Evolutionary conservation across 1,140 invertebrate genomes (phyloP), one percentile per base, ranked within the genome.

Genomic region (Aphelenchoides besseyi): DNA sequence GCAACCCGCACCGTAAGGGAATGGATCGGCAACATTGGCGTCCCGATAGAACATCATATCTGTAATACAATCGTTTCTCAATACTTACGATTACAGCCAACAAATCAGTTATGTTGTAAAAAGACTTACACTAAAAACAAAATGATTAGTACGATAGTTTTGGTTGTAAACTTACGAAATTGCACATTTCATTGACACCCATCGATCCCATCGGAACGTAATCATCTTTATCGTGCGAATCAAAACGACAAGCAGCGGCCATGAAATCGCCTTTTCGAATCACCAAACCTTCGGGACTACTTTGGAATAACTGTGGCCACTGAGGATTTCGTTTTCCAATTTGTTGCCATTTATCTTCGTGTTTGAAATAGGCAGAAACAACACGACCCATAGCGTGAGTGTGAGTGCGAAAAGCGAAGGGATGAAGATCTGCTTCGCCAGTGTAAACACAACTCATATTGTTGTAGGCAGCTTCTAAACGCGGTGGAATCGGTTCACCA

Each of bases 301-400:
- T 35, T 73, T 83, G 73, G 61, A 83, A 81, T 0, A 83, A 63
- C 72, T 85, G 84, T 16, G 84, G 84, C 84, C 84, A 85, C 48
- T 84, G 81, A 2, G 84, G 84, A 74, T 85, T 85, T 33, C 84
- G 69, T 53, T 86, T 84, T 32, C 85, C 84, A 62, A 85, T 85
- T 68, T 77, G 66, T 8, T 70, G 67, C 84, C 84, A 85, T 29
- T 75, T 72, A 33, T 55, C 35, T 9, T 68, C 74, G 9, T 80
- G 71, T 37, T 82, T 80, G 30, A 83, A 84, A 64, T 74, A 83
- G 29, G 78, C 85, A 30, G 75, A 83, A 2, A 85, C 78, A 8
- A 84, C 69, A 57, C 81, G 36, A 28, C 84, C 84, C 77, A 85
- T 83, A 29, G 62, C 71, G 70, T 85, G 84, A 23, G 84, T 85